Base-by-base conservation (phyloP, 2,888 invertebrate genomes). In the Latrodectus hesperus region DNA sequence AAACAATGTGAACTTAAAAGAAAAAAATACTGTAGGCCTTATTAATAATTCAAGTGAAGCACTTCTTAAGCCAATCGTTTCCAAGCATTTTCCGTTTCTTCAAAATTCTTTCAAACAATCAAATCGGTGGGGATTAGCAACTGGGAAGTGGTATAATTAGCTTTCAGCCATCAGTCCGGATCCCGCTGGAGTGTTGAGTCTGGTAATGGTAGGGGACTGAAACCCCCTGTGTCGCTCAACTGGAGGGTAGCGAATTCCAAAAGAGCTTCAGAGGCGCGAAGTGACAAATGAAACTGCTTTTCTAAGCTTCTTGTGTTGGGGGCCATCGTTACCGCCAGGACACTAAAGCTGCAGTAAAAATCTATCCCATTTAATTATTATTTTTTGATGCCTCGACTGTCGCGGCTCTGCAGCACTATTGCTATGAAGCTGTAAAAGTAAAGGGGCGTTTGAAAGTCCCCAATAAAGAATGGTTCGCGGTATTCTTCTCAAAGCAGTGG, bases 231-330 rank as follows among this genome's bases (percentile, higher is more conserved):
- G 52, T 74, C 52, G 65, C 73, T 11, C 49, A 53, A 14, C 68
- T 16, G 73, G 73, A 74, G 70, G 71, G 85, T 38, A 55, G 71
- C 26, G 65, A 76, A 49, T 38, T 12, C 71, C 53, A 55, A 52
- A 38, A 12, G 64, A 53, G 70, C 51, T 52, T 67, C 38, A 38
- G 53, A 49, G 68, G 53, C 53, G 72, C 22, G 22, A 17, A 53
- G 81, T 86, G 86, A 87, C 86, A 87, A 87, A 87, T 87, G 81
- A 72, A 72, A 17, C 10, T 75, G 22, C 22, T 74, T 81, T 67
- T 80, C 71, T 76, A 49, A 67, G 26, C 70, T 51, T 51, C 68
- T 53, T 68, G 70, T 68, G 22, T 53, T 67, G 17, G 17, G 38
- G 11, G 26, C 14, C 52, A 52, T 51, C 70, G 14, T 26, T 11